phyloP scores from a whole-genome alignment of 2,888 invertebrate species.

The Galerucella calmariensis region DNA sequence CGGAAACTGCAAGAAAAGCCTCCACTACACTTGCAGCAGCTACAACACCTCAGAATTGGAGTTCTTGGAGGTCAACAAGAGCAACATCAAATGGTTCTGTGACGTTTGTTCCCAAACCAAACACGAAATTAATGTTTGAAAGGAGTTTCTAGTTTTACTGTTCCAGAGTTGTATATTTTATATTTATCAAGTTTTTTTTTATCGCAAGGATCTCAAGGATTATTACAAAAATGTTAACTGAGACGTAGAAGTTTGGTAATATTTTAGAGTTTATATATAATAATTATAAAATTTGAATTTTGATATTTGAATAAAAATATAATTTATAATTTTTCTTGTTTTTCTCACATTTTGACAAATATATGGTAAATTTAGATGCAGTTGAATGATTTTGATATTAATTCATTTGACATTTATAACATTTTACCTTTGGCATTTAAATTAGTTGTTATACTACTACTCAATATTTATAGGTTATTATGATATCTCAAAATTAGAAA shows the following conservation, averaged over 20 bases:
- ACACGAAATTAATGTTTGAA: slow-evolving; percentile 7
- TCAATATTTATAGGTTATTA: no score
- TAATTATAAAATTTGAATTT: not conserved
- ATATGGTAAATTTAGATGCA: no score
- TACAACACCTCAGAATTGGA: slow-evolving; percentile 51
- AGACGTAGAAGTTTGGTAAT: not conserved
- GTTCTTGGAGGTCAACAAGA: slow-evolving; percentile 50
- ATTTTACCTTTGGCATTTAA: no score
- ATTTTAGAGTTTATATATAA: not conserved
- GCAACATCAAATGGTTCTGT: slow-evolving; percentile 53
- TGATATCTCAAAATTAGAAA: no score
- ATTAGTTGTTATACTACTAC: no score
- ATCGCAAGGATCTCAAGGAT: not conserved
- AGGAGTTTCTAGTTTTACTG: not conserved
- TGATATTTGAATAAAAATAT: not conserved
- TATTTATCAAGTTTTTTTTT: not conserved
- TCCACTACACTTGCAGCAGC: slow-evolving; percentile 52
- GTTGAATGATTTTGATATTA: no score
- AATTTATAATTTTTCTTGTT: not conserved
- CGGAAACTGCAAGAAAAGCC: slow-evolving; percentile 49
- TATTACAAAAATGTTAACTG: not conserved
- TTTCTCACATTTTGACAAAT: not conserved
- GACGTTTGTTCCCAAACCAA: slow-evolving; percentile 47
- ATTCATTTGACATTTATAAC: no score
- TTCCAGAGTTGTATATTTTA: not conserved